Conservation (phyloP, 23 tunicate species). For the Corella eumyota region DNA sequence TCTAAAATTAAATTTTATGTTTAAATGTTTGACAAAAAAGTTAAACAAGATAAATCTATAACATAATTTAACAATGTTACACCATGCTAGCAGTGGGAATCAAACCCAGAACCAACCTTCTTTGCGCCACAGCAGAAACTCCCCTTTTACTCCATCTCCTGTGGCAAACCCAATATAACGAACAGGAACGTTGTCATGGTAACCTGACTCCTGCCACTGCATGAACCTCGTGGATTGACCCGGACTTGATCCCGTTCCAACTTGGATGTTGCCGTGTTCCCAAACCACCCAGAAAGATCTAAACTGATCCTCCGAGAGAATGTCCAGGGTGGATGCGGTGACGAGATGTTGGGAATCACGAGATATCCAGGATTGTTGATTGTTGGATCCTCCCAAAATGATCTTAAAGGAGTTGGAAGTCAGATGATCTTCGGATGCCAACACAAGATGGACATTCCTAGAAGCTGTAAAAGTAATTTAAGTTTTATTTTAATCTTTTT, state of each 20-base stretch:
- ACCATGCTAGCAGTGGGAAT: too few relatives aligned
- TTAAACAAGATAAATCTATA: too few relatives aligned
- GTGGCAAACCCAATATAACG: conserved; percentile 74
- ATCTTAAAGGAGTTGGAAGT: conserved; percentile 54
- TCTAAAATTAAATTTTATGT: conserved; percentile 10
- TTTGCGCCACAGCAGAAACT: conserved; percentile 65
- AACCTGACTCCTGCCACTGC: conserved; percentile 31
- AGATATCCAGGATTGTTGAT: conserved; percentile 61
- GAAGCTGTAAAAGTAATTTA: conserved; percentile 10
- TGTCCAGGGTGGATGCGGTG: conserved; percentile 34
- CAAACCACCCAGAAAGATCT: conserved; percentile 90
- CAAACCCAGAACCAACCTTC: conserved; percentile 50
- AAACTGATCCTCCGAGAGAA: conserved; percentile 44
- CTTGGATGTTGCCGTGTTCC: conserved; percentile 47
- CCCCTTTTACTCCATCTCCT: conserved; percentile 49
- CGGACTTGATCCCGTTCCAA: conserved; percentile 50
- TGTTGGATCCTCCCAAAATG: conserved; percentile 57
- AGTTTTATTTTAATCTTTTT: neutral
- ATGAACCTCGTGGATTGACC: conserved; percentile 29
- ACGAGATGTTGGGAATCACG: conserved; percentile 32
- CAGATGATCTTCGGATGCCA: conserved; percentile 23
- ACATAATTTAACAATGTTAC: too few relatives aligned
- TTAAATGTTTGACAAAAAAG: too few relatives aligned
- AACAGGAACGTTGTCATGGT: conserved; percentile 5
- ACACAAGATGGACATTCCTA: conserved; percentile 43